These are phyloP conservation scores for Rallus crepitans DNA, from an alignment of 2,797 vertebrate species.

Conservation along the genomic window DNA sequence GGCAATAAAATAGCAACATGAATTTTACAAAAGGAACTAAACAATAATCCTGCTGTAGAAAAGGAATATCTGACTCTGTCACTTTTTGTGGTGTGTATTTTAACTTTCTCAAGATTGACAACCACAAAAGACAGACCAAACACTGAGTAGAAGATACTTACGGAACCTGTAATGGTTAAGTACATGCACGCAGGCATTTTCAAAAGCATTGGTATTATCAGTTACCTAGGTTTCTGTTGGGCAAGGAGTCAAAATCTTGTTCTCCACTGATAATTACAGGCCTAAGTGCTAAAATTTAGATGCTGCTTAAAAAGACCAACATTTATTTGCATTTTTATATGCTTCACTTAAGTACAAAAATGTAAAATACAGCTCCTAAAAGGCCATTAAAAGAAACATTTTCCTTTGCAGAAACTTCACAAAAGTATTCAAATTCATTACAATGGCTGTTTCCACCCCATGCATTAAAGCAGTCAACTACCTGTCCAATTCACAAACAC, in stretches of 20 bases:
- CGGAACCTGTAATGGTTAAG: neutral
- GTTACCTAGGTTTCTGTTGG: neutral
- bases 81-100: neutral
- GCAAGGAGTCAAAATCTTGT: neutral
- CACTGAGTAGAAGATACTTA: neutral
- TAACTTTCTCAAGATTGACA: neutral
- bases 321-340: neutral
- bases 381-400: neutral
- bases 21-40: conserved; percentile 6
- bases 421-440: neutral
- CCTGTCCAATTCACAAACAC: neutral
- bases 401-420: neutral
- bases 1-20: neutral
- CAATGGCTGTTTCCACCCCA: neutral
- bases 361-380: neutral
- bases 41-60: neutral
- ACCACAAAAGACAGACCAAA: neutral
- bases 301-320: neutral
- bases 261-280: neutral
- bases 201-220: neutral
- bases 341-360: neutral
- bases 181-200: neutral
- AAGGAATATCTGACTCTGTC: neutral
- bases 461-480: neutral
- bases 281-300: neutral